A percentile compares a stretch with the other conserved stretches of the same genome.
Evolutionary conservation across 2,113 vertebrate species (phyloP).

Genomic region (Zosterops japonicus): DNA sequence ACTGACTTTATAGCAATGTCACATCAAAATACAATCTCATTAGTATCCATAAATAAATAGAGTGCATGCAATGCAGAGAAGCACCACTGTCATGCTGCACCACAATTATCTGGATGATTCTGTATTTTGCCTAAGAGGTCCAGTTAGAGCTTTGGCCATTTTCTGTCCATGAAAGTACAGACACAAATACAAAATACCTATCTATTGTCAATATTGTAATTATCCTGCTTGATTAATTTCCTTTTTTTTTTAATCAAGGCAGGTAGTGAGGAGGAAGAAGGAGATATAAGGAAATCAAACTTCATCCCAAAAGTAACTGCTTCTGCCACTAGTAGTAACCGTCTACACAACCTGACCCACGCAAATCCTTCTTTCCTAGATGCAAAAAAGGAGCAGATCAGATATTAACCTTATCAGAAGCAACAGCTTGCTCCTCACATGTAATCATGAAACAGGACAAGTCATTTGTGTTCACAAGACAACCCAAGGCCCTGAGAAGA

Average conservation of each 20-base stretch:
- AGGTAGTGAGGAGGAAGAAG: not conserved
- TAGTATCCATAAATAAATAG: not conserved
- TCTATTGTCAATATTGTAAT: not conserved
- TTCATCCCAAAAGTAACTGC: not conserved
- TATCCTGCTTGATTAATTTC: not conserved
- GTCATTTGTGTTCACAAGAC: not conserved
- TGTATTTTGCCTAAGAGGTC: not conserved
- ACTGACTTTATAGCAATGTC: not conserved
- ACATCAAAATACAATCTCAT: constrained; percentile 25
- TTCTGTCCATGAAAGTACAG: not conserved
- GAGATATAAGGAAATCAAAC: not conserved
- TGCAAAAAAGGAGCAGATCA: not conserved
- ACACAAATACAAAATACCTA: not conserved
- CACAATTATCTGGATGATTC: not conserved
- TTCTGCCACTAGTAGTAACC: not conserved
- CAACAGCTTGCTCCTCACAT: not conserved
- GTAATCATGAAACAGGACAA: not conserved
- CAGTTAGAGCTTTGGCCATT: not conserved
- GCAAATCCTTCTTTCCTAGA: not conserved
- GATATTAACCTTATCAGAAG: not conserved
- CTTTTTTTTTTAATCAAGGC: not conserved
- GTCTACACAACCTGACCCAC: not conserved
- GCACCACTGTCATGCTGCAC: not conserved
- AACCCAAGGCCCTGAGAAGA: not conserved
- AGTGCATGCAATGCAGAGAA: not conserved